A percentile compares a stretch with the other conserved stretches of the same genome.
Conservation (phyloP, 2,797 vertebrate genomes). For the Acrossocheilus fasciatus region DNA sequence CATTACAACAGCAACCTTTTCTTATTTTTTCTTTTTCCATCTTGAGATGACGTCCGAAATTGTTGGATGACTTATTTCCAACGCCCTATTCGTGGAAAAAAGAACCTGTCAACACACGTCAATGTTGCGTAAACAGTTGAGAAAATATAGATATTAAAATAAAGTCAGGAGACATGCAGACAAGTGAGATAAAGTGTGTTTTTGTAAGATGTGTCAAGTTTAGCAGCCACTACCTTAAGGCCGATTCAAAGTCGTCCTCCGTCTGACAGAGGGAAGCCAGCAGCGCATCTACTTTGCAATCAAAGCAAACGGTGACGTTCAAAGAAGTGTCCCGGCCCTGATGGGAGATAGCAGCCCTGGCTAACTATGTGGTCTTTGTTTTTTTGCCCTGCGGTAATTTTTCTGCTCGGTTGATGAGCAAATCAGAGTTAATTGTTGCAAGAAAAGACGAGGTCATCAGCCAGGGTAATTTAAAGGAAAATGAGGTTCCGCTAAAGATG, state of each 20-base stretch:
- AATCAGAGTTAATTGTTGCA: constrained; percentile 83
- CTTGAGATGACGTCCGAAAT: background rate
- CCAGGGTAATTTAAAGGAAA: constrained; percentile 82
- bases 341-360: constrained; percentile 59
- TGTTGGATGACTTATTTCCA: constrained; percentile 22
- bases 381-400: constrained; percentile 58
- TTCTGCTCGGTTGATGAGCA: constrained; percentile 78
- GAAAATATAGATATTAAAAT: constrained; percentile 29
- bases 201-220: constrained; percentile 21
- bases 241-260: constrained; percentile 55
- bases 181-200: constrained; percentile 35
- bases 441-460: constrained; percentile 82
- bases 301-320: constrained; percentile 72
- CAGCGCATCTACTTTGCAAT: constrained; percentile 67
- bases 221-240: constrained; percentile 38
- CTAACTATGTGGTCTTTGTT: constrained; percentile 72
- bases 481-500: constrained; percentile 77
- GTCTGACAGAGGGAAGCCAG: constrained; percentile 60
- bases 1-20: constrained; percentile 21
- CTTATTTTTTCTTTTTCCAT: background rate
- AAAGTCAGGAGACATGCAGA: constrained; percentile 30
- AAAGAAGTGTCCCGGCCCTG: constrained; percentile 69
- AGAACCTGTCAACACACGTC: constrained; percentile 2
- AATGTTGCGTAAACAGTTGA: constrained; percentile 16
- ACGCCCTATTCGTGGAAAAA: constrained; percentile 5